Evolutionary conservation across 2,888 invertebrate species (phyloP), one percentile per base, ranked within the genome.

Genomic region (Drosophila nigritarsus): DNA sequence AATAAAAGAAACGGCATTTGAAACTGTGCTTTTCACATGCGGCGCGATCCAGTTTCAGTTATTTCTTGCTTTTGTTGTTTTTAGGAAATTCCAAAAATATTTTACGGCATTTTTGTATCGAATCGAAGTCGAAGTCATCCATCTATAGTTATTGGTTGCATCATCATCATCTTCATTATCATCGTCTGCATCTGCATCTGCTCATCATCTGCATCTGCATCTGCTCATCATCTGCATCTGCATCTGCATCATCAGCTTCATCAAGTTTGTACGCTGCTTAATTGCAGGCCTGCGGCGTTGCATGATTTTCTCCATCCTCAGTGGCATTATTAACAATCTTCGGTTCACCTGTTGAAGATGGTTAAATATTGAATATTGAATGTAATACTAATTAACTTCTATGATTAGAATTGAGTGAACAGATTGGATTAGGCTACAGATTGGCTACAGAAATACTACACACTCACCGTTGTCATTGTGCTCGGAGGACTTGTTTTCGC

Each of bases 221-320:
- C n/a, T 56, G 30, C 30, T 54, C 7, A 54, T 66, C 38, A 32
- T 30, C 29, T 40, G 50, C 24, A 49, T 30, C 29, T 40, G 50
- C 24, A 49, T 50, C 20, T 56, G 48, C 48, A 48, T 69, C 34
- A 40, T 27, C 27, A 13, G 20, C 32, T 40, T 51, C 29, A 49
- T 70, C 42, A 49, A 24, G 29, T 38, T 59, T 29, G 29, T 56
- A 58, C 32, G 42, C 49, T 54, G 70, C 63, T 80, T 85, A 92
- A 83, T 92, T 92, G 87, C 92, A 92, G 63, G 82, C 89, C 84
- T 92, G 91, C 89, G 92, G 92, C 91, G 92, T 91, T 82, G 88
- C 91, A 66, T 83, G 81, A 64, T 84, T 90, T 40, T 86, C 78
- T 58, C 77, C 89, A 65, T 90, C 82, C 70, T 87, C 79, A 83